A percentile compares a stretch with the other conserved stretches of the same genome.
Conservation (phyloP, 2,797 vertebrate species). For the Lerista edwardsae region DNA sequence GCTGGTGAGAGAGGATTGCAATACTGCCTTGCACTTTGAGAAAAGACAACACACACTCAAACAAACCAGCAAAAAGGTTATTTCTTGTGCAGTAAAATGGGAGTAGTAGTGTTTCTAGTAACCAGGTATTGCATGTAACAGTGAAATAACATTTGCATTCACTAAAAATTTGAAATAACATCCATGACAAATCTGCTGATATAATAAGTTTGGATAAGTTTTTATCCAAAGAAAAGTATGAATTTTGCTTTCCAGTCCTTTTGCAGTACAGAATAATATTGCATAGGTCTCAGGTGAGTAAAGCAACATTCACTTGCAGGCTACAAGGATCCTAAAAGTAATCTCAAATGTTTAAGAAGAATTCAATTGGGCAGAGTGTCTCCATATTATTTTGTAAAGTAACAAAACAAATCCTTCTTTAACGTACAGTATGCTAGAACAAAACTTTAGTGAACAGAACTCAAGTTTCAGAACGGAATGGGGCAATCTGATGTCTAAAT, state of each 20-base stretch:
- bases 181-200: neutral
- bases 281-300: neutral
- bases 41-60: neutral
- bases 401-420: neutral
- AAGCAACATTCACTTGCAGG: neutral
- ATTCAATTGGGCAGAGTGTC: neutral
- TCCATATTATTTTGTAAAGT: slow-evolving; percentile 10
- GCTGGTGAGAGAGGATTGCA: neutral
- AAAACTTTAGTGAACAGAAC: neutral
- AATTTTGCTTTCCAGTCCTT: neutral
- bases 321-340: rapidly evolving
- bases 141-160: neutral
- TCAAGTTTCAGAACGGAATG: slow-evolving; percentile 2
- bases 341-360: rapidly evolving
- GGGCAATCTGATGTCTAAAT: too few species aligned
- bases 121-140: neutral
- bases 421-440: too few species aligned
- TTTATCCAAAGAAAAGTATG: neutral
- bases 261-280: neutral
- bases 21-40: neutral
- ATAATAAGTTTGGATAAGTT: neutral
- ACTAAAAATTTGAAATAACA: neutral
- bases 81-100: neutral
- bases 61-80: neutral
- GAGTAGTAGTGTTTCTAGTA: neutral